Evolutionary conservation across 2,797 vertebrate species (phyloP).

Genomic region (Gastrophryne carolinensis): DNA sequence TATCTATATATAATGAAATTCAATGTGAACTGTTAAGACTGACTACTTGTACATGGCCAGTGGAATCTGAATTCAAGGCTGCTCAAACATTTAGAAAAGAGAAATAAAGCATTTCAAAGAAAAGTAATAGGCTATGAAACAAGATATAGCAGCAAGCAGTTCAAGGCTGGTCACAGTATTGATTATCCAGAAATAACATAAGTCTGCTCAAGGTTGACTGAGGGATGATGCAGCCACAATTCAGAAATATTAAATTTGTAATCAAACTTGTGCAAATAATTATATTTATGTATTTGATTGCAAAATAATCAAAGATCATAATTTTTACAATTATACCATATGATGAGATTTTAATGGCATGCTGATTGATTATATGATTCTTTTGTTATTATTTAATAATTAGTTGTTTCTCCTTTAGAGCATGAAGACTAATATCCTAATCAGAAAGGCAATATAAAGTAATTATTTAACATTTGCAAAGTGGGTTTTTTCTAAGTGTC

Average conservation of each 20-base stretch:
- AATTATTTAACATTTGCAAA: too few relatives aligned
- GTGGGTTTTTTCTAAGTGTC: too few relatives aligned
- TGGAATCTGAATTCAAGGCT: neutral
- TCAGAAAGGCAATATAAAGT: too few relatives aligned
- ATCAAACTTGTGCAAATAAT: neutral
- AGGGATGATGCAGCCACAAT: neutral
- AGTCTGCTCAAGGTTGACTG: slow-evolving; percentile 3
- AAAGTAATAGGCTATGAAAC: slow-evolving; percentile 32
- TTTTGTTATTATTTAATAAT: too few relatives aligned
- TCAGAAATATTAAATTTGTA: slow-evolving; percentile 4
- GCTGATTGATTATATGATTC: too few relatives aligned
- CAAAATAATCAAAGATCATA: neutral
- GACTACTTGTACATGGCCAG: too few relatives aligned
- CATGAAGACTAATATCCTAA: too few relatives aligned
- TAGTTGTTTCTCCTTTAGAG: neutral
- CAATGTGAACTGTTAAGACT: too few relatives aligned
- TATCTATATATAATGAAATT: too few relatives aligned
- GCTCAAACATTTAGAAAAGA: neutral
- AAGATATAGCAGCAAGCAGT: slow-evolving; percentile 9
- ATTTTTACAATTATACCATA: neutral
- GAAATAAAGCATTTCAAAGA: slow-evolving; percentile 7
- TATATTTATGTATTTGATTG: neutral
- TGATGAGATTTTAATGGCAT: neutral
- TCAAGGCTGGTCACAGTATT: slow-evolving; percentile 29
- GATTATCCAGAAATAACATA: slow-evolving; percentile 31